Evolutionary conservation across 2,888 invertebrate genomes (phyloP).

Genomic region (Parnassius apollo): DNA sequence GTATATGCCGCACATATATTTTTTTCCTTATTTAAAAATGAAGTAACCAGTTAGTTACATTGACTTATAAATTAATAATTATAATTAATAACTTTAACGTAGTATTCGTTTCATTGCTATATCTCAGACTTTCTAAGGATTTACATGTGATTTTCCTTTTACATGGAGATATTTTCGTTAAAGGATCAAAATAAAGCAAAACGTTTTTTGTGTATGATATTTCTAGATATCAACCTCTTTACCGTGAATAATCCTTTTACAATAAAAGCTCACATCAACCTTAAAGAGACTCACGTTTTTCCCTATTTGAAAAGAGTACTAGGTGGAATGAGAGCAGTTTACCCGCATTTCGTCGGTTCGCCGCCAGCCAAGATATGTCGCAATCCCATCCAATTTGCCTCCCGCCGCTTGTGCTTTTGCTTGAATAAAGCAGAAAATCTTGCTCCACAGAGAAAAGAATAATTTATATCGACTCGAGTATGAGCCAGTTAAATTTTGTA

Average conservation of each 20-base stretch:
- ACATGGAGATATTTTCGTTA: too few relatives aligned
- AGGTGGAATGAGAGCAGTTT: conserved; percentile 65
- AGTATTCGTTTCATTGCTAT: too few relatives aligned
- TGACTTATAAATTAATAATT: too few relatives aligned
- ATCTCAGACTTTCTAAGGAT: too few relatives aligned
- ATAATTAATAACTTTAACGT: too few relatives aligned
- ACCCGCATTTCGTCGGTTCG: conserved; percentile 69
- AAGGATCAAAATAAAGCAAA: too few relatives aligned
- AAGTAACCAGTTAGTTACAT: too few relatives aligned
- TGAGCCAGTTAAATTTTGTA: conserved; percentile 44
- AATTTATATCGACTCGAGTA: conserved; percentile 58
- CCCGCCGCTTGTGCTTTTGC: conserved; percentile 64
- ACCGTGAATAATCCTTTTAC: conserved; percentile 31
- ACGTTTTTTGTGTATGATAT: too few relatives aligned
- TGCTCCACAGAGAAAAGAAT: conserved; percentile 61
- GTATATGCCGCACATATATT: too few relatives aligned
- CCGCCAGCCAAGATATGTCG: conserved; percentile 71
- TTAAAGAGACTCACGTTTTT: conserved; percentile 56
- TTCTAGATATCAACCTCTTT: not conserved
- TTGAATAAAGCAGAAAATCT: conserved; percentile 75
- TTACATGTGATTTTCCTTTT: too few relatives aligned
- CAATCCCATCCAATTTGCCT: conserved; percentile 77
- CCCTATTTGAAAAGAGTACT: conserved; percentile 54
- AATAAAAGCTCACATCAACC: conserved; percentile 39
- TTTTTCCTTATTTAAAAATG: too few relatives aligned